Evolutionary conservation across 2,113 vertebrate species (phyloP).

Genomic region (Pachyramphus minor): DNA sequence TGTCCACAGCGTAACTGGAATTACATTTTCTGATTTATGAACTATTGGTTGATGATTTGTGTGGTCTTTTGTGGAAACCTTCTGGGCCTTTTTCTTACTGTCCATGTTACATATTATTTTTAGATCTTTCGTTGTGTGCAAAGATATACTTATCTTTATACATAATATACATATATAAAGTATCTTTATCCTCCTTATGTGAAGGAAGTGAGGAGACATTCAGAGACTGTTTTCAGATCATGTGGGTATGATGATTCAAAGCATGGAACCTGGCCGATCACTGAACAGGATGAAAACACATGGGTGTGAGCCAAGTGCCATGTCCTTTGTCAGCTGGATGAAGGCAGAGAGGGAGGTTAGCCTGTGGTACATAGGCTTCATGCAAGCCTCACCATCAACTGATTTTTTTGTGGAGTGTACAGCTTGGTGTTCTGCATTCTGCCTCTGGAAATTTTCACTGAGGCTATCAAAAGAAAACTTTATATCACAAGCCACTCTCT

Average conservation of each 20-base stretch:
- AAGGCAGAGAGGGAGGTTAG: background rate
- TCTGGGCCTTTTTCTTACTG: background rate
- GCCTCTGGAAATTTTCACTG: background rate
- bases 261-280: fast-evolving
- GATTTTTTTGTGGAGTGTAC: background rate
- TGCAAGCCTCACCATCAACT: fast-evolving
- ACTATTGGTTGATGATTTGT: fast-evolving
- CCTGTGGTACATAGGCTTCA: background rate
- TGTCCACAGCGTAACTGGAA: background rate
- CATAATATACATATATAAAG: background rate
- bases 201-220: background rate
- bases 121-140: background rate
- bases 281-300: fast-evolving
- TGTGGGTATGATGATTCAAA: background rate
- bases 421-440: background rate
- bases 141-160: background rate
- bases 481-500: background rate
- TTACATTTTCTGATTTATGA: background rate
- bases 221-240: background rate
- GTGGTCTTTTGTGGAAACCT: background rate
- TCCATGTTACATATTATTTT: fast-evolving
- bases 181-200: background rate
- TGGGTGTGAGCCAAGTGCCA: fast-evolving
- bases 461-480: background rate
- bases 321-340: no score